phyloP scores from a whole-genome alignment of 2,113 vertebrate genomes.

The Crotalus horridus region DNA sequence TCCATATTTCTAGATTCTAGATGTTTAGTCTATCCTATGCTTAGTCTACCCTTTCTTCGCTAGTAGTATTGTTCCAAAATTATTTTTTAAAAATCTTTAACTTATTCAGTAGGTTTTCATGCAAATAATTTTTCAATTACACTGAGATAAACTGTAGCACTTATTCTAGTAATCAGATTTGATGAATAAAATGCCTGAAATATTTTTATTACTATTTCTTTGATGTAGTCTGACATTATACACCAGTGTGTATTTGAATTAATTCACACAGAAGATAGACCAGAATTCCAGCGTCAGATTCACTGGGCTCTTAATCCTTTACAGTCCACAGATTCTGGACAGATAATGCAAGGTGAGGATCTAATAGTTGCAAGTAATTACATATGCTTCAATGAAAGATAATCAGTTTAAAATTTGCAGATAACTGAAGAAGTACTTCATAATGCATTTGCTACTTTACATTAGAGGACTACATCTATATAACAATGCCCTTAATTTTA shows the following conservation, averaged over 20 bases:
- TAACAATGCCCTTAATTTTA: neutral
- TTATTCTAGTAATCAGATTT: neutral
- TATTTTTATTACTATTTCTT: slow-evolving; percentile 16
- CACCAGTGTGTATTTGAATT: slow-evolving; percentile 85
- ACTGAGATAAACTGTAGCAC: slow-evolving; percentile 3
- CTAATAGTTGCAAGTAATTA: neutral
- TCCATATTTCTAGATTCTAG: neutral
- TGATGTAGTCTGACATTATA: slow-evolving; percentile 78
- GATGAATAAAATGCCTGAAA: neutral
- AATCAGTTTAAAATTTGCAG: neutral
- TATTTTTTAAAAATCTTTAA: neutral
- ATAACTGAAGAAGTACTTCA: neutral
- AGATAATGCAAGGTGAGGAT: slow-evolving; percentile 65
- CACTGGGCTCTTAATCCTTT: slow-evolving; percentile 78
- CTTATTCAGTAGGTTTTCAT: neutral
- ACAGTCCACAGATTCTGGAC: slow-evolving; percentile 62
- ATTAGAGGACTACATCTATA: neutral
- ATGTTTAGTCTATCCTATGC: neutral
- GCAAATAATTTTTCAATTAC: neutral
- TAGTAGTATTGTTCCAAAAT: neutral
- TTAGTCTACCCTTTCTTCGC: neutral
- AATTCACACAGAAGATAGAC: slow-evolving; percentile 83
- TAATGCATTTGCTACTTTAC: neutral
- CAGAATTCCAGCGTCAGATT: slow-evolving; percentile 81
- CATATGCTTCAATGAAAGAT: slow-evolving; percentile 4